These are phyloP conservation scores for Sebastolobus altivelis DNA, from an alignment of 2,797 vertebrate genomes.

Conservation along the genomic window DNA sequence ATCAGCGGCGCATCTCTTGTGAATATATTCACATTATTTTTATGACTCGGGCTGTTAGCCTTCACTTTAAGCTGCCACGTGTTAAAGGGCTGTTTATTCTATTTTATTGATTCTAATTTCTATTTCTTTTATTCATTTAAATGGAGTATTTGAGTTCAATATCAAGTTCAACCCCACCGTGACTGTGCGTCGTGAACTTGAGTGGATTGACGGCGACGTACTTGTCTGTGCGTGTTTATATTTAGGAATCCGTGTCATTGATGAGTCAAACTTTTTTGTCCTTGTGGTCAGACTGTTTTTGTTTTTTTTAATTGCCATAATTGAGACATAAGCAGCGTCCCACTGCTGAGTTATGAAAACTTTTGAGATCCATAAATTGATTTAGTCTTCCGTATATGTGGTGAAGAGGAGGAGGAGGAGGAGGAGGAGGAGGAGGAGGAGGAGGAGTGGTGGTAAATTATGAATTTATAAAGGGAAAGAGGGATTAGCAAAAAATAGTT, in stretches of 20 bases:
- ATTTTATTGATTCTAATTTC: constrained; percentile 6
- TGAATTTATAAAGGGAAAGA: constrained; percentile 30
- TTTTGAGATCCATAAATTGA: constrained; percentile 46
- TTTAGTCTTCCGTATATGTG: not conserved
- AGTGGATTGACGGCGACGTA: constrained; percentile 34
- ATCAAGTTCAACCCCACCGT: constrained; percentile 77
- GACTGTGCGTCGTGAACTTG: constrained; percentile 70
- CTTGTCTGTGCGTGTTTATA: not conserved
- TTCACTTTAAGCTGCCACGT: not conserved
- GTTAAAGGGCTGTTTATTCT: not conserved
- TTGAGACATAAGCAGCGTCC: not conserved
- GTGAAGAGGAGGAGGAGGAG: not conserved
- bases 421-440: not conserved
- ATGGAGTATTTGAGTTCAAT: constrained; percentile 72
- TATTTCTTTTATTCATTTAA: constrained; percentile 24
- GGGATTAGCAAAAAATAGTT: constrained; percentile 14
- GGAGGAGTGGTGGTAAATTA: not conserved
- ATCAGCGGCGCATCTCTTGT: not conserved
- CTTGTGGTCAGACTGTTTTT: not conserved
- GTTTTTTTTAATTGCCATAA: not conserved
- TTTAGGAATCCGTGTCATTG: not conserved
- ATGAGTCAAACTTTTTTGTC: constrained; percentile 24
- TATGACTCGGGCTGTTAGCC: not conserved
- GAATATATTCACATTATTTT: constrained; percentile 16
- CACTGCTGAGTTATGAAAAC: constrained; percentile 28